These are phyloP conservation scores for Drosophila ercepeae DNA, from an alignment of 1,140 invertebrate species.

Conservation along the genomic window DNA sequence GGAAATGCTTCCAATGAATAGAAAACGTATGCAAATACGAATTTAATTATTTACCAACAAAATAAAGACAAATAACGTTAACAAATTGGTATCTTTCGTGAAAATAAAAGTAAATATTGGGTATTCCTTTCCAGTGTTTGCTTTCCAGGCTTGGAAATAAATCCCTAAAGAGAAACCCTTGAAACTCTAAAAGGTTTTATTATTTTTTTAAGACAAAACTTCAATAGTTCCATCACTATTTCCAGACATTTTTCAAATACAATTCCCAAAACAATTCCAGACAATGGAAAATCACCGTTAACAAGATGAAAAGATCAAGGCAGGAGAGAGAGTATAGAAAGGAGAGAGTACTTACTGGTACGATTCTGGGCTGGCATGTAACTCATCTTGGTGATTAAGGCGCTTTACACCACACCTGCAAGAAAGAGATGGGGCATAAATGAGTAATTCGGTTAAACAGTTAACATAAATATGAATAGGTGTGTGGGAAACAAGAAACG, in stretches of 20 bases:
- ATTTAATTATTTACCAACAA: constrained; percentile 22
- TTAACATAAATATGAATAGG: constrained; percentile 1
- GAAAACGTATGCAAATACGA: neutral
- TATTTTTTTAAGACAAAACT: too few relatives aligned
- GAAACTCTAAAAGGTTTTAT: too few relatives aligned
- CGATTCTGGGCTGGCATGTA: constrained; percentile 91
- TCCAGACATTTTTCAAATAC: neutral
- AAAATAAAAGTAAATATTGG: too few relatives aligned
- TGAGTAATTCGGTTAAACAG: constrained; percentile 37
- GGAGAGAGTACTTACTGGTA: constrained; percentile 87
- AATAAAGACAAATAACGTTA: neutral
- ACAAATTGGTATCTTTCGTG: too few relatives aligned
- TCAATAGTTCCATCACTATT: too few relatives aligned
- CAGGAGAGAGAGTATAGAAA: neutral
- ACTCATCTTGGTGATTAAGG: constrained; percentile 89
- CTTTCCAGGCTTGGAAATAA: too few relatives aligned
- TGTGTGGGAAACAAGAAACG: neutral
- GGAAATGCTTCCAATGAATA: constrained; percentile 13
- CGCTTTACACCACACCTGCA: constrained; percentile 82
- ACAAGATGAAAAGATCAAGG: neutral
- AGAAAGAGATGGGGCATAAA: constrained; percentile 35
- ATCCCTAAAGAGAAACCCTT: too few relatives aligned
- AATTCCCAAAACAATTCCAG: neutral
- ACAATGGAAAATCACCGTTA: neutral
- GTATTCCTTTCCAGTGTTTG: too few relatives aligned